Conservation (phyloP, 2,888 invertebrate genomes). For the Bembecia ichneumoniformis region DNA sequence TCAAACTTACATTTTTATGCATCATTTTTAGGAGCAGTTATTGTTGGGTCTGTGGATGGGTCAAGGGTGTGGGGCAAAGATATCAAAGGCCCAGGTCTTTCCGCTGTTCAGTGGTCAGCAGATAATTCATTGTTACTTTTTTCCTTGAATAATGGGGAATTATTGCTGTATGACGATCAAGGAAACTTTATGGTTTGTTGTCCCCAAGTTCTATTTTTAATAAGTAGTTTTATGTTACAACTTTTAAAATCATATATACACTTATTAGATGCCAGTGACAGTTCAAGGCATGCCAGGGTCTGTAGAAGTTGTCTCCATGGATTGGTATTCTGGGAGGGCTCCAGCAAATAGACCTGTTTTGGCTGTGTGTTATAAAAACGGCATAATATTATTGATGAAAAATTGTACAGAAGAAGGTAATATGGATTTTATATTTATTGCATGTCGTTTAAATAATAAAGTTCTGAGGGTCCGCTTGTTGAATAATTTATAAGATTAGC, state of each 20-base stretch:
- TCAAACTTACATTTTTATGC: background rate
- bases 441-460: background rate
- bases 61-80: slow-evolving; percentile 99
- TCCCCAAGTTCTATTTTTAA: background rate
- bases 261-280: slow-evolving; percentile 80
- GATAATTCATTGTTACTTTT: slow-evolving; percentile 92
- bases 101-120: slow-evolving; percentile 96
- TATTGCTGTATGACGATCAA: slow-evolving; percentile 94
- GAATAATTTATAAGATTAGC: no score
- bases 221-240: background rate
- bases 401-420: slow-evolving; percentile 89
- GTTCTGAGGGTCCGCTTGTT: no score
- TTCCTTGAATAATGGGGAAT: slow-evolving; percentile 90
- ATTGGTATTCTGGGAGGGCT: slow-evolving; percentile 89
- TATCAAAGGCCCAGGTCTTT: slow-evolving; percentile 85
- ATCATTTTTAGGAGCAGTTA: slow-evolving; percentile 80
- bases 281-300: slow-evolving; percentile 74
- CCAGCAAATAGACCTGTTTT: slow-evolving; percentile 84
- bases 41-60: slow-evolving; percentile 97
- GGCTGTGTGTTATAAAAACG: slow-evolving; percentile 90
- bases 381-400: slow-evolving; percentile 90
- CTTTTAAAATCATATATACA: background rate
- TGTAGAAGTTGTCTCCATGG: slow-evolving; percentile 80
- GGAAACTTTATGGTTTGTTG: slow-evolving; percentile 79
- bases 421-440: background rate